Evolutionary conservation across 2,113 vertebrate genomes (phyloP).

Genomic region (Aplodontia rufa): DNA sequence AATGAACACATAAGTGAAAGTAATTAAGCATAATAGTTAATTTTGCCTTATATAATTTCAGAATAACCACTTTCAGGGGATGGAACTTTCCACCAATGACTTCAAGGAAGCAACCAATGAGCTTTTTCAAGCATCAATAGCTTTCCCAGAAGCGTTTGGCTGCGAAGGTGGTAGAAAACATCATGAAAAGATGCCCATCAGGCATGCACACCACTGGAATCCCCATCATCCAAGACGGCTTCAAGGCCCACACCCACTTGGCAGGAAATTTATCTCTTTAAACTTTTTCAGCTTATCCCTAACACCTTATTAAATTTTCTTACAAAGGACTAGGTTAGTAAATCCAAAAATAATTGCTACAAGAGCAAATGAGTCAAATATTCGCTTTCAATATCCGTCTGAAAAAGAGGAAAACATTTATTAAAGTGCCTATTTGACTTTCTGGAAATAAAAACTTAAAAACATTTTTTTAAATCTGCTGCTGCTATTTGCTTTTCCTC

Average conservation of each 20-base stretch:
- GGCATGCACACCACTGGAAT: neutral
- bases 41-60: slow-evolving; percentile 73
- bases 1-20: slow-evolving; percentile 81
- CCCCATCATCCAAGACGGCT: neutral
- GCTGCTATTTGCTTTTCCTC: neutral
- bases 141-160: neutral
- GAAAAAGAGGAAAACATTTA: slow-evolving; percentile 23
- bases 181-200: neutral
- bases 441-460: slow-evolving; percentile 10
- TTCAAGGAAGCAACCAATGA: slow-evolving; percentile 39
- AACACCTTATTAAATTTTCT: neutral
- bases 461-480: neutral
- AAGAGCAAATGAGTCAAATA: slow-evolving; percentile 11
- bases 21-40: slow-evolving; percentile 81
- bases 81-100: slow-evolving; percentile 20
- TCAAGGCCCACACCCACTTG: neutral
- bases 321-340: neutral
- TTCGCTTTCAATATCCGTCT: neutral
- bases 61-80: slow-evolving; percentile 60
- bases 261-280: slow-evolving; percentile 27
- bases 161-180: slow-evolving; percentile 11
- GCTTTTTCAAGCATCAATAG: slow-evolving; percentile 17
- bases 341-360: slow-evolving; percentile 15
- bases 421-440: neutral
- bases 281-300: slow-evolving; percentile 15